Conservation (phyloP, 2,113 vertebrate species). For the Tiliqua scincoides region DNA sequence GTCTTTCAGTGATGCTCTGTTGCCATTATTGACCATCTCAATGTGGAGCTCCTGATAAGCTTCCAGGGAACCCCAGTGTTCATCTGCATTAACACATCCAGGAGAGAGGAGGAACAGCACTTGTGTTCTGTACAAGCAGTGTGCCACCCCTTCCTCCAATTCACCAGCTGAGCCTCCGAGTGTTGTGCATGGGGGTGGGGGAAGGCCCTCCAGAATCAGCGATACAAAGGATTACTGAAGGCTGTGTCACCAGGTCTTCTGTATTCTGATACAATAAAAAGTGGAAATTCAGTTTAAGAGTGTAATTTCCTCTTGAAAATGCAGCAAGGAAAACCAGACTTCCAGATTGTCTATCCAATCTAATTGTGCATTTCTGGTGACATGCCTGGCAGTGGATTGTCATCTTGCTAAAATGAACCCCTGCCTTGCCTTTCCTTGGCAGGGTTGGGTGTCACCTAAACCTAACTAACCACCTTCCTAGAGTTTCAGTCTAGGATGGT, state of each 20-base stretch:
- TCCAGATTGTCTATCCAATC: background rate
- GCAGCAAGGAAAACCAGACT: background rate
- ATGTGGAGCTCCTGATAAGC: too few species aligned
- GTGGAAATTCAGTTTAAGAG: background rate
- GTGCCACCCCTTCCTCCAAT: background rate
- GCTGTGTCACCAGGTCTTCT: background rate
- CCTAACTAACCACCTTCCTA: background rate
- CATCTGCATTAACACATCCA: background rate
- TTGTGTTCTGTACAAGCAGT: background rate
- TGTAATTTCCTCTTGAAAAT: background rate
- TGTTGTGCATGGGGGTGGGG: background rate
- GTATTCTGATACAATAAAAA: too few species aligned
- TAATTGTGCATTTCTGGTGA: background rate
- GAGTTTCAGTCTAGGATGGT: background rate
- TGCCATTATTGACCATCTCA: too few species aligned
- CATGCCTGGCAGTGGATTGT: background rate
- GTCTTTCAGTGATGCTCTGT: too few species aligned
- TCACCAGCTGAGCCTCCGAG: background rate
- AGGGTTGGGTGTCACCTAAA: too few species aligned
- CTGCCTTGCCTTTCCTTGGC: background rate
- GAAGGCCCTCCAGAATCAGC: background rate
- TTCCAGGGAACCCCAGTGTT: background rate
- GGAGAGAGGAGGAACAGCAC: too few species aligned
- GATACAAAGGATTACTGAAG: background rate
- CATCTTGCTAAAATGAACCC: background rate